phyloP scores from a whole-genome alignment of 2,113 vertebrate genomes.

The Dromaius novaehollandiae region DNA sequence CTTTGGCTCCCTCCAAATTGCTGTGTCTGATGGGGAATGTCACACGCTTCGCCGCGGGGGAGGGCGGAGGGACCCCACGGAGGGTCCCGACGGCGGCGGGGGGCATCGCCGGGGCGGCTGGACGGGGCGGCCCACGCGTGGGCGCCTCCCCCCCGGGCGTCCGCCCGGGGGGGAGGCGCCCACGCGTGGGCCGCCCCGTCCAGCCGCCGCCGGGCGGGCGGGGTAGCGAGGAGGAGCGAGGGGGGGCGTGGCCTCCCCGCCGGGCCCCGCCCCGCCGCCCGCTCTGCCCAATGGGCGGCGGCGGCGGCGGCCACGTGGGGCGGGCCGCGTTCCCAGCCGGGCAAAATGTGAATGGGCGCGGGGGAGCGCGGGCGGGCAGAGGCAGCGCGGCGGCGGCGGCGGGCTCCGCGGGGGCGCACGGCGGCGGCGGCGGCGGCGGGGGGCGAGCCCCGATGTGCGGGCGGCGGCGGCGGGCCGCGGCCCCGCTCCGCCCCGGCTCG shows the following conservation, averaged over 20 bases:
- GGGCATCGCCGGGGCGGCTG: not conserved
- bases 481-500: not conserved
- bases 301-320: conserved; percentile 54
- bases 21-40: conserved; percentile 71
- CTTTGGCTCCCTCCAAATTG: conserved; percentile 72
- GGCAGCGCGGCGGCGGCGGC: not conserved
- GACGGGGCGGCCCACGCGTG: no score
- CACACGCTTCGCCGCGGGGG: conserved; percentile 67
- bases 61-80: not conserved
- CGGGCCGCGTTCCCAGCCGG: conserved; percentile 55
- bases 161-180: no score
- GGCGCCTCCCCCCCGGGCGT: no score
- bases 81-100: not conserved
- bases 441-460: not conserved
- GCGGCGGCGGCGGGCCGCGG: not conserved
- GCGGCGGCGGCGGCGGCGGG: conserved; percentile 65
- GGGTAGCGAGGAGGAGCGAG: not conserved
- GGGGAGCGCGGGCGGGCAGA: conserved; percentile 53
- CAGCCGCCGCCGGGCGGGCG: not conserved
- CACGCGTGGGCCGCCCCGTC: not conserved
- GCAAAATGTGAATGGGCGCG: conserved; percentile 84
- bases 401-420: not conserved
- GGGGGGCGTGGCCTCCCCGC: not conserved
- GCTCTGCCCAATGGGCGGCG: conserved; percentile 55
- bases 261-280: not conserved